Evolutionary conservation across 2,113 vertebrate species (phyloP).

Genomic region (Pardalotus punctatus): DNA sequence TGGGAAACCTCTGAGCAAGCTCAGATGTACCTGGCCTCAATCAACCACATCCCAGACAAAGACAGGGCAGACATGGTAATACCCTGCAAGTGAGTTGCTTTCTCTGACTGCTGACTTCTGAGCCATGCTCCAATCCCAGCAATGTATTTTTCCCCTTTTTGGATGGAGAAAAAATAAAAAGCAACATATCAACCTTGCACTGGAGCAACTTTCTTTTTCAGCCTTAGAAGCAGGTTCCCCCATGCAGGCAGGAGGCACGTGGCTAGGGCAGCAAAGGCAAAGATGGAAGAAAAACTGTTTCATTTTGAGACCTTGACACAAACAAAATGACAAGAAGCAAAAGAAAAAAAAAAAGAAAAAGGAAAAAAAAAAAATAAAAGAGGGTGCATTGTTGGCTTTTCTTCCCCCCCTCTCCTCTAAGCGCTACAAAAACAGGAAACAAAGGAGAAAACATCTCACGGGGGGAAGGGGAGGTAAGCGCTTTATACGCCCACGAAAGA

Average conservation of each 20-base stretch:
- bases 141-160: background rate
- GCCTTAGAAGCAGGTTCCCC: background rate
- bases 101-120: background rate
- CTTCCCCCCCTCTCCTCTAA: background rate
- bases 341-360: background rate
- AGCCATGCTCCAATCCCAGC: background rate
- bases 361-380: background rate
- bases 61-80: accelerated
- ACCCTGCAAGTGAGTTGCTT: background rate
- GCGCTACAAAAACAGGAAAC: constrained; percentile 62
- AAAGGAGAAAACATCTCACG: constrained; percentile 66
- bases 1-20: background rate
- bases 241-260: background rate
- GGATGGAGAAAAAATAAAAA: background rate
- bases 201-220: background rate
- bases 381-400: background rate
- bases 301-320: background rate
- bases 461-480: constrained; percentile 48
- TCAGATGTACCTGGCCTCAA: background rate
- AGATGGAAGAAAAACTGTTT: constrained; percentile 14
- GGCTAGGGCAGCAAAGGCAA: constrained; percentile 1
- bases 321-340: background rate
- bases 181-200: background rate
- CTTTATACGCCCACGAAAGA: constrained; percentile 54
- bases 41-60: background rate